Evolutionary conservation across 2,113 vertebrate genomes (phyloP), one percentile per base, ranked within the genome.

Genomic region (Oreochromis aureus): DNA sequence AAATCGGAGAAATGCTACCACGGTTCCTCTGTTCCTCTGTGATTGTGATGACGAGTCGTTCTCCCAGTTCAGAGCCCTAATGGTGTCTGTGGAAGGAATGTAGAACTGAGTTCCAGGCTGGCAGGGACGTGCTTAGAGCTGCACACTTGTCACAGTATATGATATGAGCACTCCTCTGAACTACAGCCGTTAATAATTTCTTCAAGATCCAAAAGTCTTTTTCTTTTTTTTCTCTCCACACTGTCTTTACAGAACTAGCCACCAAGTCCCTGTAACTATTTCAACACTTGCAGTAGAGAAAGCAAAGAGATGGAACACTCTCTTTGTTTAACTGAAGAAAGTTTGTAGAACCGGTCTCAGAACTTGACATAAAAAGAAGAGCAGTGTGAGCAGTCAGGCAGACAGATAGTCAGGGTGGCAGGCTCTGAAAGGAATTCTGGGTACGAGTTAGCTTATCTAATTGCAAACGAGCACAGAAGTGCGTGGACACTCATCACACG

Each of bases 261-360:
- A 83, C 89, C 90, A 85, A 93, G 92, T 89, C 93, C 81, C 84
- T 88, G 92, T 93, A 95, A 96, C 94, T 93, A 92, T 94, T 96
- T 95, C 93, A 96, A 93, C 94, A 95, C 90, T 93, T 71, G 88
- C 91, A 92, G 90, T 78, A 91, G 84, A 94, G 86, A 93, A 93
- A 93, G 93, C 89, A 91, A 95, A 93, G 92, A 92, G 83, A 91
- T 86, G 83, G 92, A 92, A 94, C 86, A 87, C 83, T 91, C 30
- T 95, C 93, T 95, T 95, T 96, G 94, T 95, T 94, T 93, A 93
- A 95, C 71, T 91, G 89, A 92, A 94, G 91, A 95, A 96, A 96
- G 93, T 95, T 95, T 92, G 93, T 81, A 91, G 92, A 94, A 95
- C 89, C 82, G 89, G 32, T 61, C 87, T 93, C 89, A 91, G 91